Percentiles rank a stretch among this genome's conserved stretches.
Evolutionary conservation across 2,888 invertebrate species (phyloP).

Genomic region (Aphidius colemani): DNA sequence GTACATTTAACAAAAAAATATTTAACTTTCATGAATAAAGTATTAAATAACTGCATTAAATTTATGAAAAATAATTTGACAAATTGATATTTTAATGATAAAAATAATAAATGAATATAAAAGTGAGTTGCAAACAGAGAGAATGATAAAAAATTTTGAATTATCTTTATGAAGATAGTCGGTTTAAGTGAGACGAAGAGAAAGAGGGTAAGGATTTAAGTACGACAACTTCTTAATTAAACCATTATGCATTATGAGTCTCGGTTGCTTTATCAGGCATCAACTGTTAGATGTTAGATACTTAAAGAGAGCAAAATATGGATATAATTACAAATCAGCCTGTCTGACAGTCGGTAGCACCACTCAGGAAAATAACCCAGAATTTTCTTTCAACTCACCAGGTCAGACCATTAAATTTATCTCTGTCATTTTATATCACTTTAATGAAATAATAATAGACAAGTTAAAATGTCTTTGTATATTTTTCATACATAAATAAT

Average conservation of each 20-base stretch:
- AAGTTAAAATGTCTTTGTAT: neutral
- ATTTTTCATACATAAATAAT: neutral
- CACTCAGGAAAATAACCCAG: conserved; percentile 29
- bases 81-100: no score
- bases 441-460: no score
- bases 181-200: neutral
- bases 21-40: no score
- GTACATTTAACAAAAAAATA: no score
- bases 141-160: no score
- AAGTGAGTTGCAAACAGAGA: no score
- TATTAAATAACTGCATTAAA: no score
- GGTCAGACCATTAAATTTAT: conserved; percentile 11
- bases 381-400: conserved; percentile 29
- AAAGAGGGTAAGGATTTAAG: conserved; percentile 13
- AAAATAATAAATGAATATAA: no score
- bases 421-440: no score
- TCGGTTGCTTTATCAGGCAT: conserved; percentile 49
- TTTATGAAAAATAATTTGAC: no score
- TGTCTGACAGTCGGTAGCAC: conserved; percentile 9
- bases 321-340: conserved; percentile 14
- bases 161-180: no score
- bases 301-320: conserved; percentile 26
- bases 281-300: conserved; percentile 26
- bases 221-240: conserved; percentile 56
- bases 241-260: conserved; percentile 53